A percentile compares a stretch with the other conserved stretches of the same genome.
These are phyloP conservation scores for Aelia acuminata DNA, from an alignment of 2,888 invertebrate species.

Conservation along the genomic window DNA sequence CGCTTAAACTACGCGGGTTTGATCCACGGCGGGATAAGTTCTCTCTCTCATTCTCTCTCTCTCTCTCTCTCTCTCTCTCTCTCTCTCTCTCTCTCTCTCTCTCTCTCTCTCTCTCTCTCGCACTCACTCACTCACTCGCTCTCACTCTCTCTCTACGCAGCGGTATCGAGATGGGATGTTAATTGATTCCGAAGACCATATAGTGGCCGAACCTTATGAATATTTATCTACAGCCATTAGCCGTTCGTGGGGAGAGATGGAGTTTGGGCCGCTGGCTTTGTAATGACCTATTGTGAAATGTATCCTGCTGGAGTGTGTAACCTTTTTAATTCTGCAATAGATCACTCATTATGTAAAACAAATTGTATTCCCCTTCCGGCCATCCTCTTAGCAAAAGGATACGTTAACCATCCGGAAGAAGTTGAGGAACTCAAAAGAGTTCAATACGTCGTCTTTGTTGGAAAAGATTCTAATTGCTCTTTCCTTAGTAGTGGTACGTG, in stretches of 20 bases:
- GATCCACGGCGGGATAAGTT: neutral
- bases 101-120: too few species aligned
- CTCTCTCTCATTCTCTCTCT: too few species aligned
- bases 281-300: slow-evolving; percentile 52
- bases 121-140: too few species aligned
- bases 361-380: slow-evolving; percentile 18
- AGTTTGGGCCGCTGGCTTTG: neutral
- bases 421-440: too few species aligned
- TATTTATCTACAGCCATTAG: neutral
- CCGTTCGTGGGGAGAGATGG: neutral
- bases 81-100: too few species aligned
- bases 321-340: slow-evolving; percentile 48
- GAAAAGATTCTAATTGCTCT: too few species aligned
- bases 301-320: too few species aligned
- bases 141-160: neutral
- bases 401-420: neutral
- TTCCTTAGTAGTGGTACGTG: too few species aligned
- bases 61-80: too few species aligned
- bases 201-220: neutral
- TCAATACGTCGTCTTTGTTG: too few species aligned
- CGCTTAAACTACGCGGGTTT: neutral
- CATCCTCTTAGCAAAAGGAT: neutral
- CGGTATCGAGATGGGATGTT: neutral
- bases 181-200: neutral
- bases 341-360: slow-evolving; percentile 54